phyloP scores from a whole-genome alignment of 2,113 vertebrate species.

The rat (Rattus norvegicus) region DNA sequence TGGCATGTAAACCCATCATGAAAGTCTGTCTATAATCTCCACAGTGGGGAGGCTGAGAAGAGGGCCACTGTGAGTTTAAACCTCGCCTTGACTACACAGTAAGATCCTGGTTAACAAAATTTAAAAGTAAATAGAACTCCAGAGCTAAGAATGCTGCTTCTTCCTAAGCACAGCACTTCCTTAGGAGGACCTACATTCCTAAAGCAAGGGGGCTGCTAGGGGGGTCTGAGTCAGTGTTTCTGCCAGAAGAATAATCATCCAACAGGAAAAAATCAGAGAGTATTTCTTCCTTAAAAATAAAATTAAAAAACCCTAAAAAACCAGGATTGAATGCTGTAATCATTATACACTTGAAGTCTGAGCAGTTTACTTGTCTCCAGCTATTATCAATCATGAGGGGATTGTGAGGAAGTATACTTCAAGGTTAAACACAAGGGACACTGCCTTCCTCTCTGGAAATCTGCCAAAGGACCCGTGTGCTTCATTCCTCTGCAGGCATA shows the following conservation, averaged over 20 bases:
- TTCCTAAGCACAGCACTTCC: not conserved
- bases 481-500: not conserved
- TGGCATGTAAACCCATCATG: not conserved
- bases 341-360: slow-evolving; percentile 57
- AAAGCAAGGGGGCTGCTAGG: not conserved
- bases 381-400: slow-evolving; percentile 57
- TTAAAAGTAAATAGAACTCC: not conserved
- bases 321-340: not conserved
- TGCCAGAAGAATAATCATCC: not conserved
- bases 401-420: slow-evolving; percentile 45
- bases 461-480: not conserved
- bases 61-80: not conserved
- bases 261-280: not conserved
- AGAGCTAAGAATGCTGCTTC: not conserved
- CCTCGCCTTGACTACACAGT: not conserved
- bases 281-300: slow-evolving; percentile 22
- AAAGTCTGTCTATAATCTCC: not conserved
- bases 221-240: not conserved
- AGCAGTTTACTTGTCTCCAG: slow-evolving; percentile 53
- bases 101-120: not conserved
- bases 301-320: not conserved
- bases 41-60: not conserved
- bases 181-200: not conserved
- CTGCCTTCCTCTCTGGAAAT: slow-evolving; percentile 29
- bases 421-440: slow-evolving; percentile 59